Conservation (phyloP, 2,888 invertebrate genomes). For the Latrodectus hesperus region DNA sequence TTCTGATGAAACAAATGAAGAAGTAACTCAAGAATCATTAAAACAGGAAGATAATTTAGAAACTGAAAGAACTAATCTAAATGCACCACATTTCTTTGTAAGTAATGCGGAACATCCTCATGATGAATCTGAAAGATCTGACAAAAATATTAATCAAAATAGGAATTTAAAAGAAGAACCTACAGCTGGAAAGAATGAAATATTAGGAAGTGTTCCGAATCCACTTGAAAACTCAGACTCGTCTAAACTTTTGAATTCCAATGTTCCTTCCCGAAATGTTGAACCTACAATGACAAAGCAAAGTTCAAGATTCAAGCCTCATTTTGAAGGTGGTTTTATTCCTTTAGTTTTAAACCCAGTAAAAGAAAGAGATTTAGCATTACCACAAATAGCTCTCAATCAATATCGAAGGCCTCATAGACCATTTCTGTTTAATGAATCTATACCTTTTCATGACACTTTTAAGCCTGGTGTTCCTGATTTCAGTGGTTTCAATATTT, state of each 20-base stretch:
- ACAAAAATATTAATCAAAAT: conserved; percentile 24
- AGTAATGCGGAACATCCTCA: conserved; percentile 30
- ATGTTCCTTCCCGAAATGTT: background rate
- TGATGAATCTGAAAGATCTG: conserved; percentile 64
- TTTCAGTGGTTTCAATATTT: conserved; percentile 71
- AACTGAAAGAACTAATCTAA: background rate
- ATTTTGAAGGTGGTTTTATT: conserved; percentile 59
- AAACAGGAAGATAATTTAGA: background rate
- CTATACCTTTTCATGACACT: conserved; percentile 71
- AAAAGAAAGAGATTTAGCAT: conserved; percentile 42
- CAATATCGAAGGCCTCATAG: conserved; percentile 49
- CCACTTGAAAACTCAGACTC: background rate
- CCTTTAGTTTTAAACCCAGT: conserved; percentile 52
- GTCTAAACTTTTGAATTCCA: background rate
- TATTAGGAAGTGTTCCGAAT: background rate
- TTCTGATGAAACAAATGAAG: background rate
- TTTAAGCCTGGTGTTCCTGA: conserved; percentile 71
- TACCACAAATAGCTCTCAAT: conserved; percentile 19
- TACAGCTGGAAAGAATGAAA: conserved; percentile 8
- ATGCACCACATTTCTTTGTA: background rate
- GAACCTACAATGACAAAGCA: background rate
- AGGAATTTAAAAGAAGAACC: background rate
- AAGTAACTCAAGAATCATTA: background rate
- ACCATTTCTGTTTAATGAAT: conserved; percentile 70
- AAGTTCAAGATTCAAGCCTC: conserved; percentile 29